Evolutionary conservation across 2,113 vertebrate genomes (phyloP).

Genomic region (Struthidea cinerea): DNA sequence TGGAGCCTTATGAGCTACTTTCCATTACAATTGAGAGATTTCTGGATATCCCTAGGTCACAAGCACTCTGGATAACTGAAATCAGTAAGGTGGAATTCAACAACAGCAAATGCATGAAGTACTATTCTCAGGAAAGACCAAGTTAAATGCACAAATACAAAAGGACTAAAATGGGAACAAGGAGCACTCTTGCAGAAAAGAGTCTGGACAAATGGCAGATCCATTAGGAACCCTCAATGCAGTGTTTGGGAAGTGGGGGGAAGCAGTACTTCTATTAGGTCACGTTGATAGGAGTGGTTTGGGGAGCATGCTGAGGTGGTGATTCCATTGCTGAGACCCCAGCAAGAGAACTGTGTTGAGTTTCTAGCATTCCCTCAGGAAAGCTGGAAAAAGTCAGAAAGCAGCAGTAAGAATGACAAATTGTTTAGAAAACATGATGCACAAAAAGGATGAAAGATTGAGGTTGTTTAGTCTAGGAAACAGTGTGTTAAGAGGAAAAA

Average conservation of each 20-base stretch:
- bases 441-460: neutral
- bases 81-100: neutral
- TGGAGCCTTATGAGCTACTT: neutral
- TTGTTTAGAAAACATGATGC: neutral
- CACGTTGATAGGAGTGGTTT: neutral
- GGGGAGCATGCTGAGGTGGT: neutral
- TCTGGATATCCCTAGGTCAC: neutral
- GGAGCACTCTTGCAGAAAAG: neutral
- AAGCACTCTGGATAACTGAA: neutral
- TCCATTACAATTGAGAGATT: neutral
- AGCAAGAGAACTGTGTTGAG: neutral
- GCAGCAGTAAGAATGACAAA: neutral
- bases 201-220: neutral
- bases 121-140: neutral
- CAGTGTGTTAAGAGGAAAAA: neutral
- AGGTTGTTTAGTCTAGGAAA: slow-evolving; percentile 13
- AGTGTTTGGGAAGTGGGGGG: neutral
- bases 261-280: neutral
- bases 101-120: neutral
- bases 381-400: neutral
- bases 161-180: neutral
- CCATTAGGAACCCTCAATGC: neutral
- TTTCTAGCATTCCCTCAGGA: neutral
- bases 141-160: neutral
- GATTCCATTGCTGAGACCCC: neutral